Percentiles rank a stretch among this genome's conserved stretches.
These are phyloP conservation scores for Sardina pilchardus DNA, from an alignment of 2,113 vertebrate species.

Conservation along the genomic window DNA sequence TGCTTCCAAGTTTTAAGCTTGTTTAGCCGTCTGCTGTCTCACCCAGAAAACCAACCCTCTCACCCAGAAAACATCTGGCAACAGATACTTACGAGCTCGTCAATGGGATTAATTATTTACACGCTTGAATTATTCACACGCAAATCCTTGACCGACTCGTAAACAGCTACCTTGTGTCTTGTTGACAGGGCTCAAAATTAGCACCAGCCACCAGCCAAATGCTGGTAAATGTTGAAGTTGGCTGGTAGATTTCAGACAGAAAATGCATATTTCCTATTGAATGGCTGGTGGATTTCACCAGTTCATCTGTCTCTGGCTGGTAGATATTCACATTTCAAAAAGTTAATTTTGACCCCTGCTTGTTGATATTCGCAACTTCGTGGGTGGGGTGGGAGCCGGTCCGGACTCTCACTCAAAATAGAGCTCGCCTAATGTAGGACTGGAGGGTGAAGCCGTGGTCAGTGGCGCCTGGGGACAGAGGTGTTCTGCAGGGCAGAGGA, in stretches of 20 bases:
- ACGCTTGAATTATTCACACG: neutral
- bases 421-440: neutral
- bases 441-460: neutral
- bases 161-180: neutral
- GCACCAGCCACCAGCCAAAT: too few species aligned
- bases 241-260: too few species aligned
- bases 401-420: neutral
- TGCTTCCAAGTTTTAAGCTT: too few species aligned
- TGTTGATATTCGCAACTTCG: neutral
- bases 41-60: too few species aligned
- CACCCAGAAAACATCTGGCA: neutral
- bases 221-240: too few species aligned
- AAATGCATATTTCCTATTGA: too few species aligned
- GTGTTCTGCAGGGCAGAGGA: neutral
- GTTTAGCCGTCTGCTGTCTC: too few species aligned
- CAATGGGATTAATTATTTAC: neutral
- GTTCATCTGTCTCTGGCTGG: too few species aligned
- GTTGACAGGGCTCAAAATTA: too few species aligned
- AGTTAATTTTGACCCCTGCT: too few species aligned
- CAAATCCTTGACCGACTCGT: neutral
- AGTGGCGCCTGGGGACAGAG: neutral
- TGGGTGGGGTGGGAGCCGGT: constrained; percentile 31
- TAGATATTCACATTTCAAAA: too few species aligned
- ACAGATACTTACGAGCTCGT: neutral
- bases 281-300: too few species aligned